phyloP scores from a whole-genome alignment of 2,113 vertebrate genomes.

The Oriolus oriolus region DNA sequence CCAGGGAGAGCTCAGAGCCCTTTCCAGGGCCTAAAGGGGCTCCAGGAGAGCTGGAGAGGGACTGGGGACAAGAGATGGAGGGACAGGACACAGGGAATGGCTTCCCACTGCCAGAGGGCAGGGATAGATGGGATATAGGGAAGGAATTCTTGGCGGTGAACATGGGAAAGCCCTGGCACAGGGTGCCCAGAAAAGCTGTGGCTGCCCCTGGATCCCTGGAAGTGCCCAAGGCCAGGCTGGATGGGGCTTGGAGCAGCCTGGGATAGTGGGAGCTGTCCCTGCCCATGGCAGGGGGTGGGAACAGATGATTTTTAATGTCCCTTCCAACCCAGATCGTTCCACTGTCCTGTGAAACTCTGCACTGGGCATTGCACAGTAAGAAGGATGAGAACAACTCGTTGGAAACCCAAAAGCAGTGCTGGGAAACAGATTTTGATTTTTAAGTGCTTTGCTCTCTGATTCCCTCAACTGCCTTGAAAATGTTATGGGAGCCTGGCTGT shows the following conservation, averaged over 20 bases:
- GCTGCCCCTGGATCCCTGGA: neutral
- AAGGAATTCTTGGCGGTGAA: rapidly evolving
- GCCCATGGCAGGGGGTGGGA: too few species aligned
- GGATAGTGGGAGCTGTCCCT: rapidly evolving
- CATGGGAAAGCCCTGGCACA: rapidly evolving
- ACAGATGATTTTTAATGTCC: rapidly evolving
- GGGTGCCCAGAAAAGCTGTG: neutral
- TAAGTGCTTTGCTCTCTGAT: neutral
- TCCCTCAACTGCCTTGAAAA: neutral
- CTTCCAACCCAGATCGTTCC: neutral
- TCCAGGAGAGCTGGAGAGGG: neutral
- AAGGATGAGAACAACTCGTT: neutral
- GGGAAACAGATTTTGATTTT: neutral
- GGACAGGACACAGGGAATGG: neutral
- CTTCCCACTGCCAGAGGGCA: neutral
- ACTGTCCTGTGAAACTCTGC: rapidly evolving
- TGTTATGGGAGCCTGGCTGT: neutral
- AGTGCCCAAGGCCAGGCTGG: neutral
- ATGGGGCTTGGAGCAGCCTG: neutral
- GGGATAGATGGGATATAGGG: neutral
- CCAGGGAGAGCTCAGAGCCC: neutral
- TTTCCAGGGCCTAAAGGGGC: rapidly evolving
- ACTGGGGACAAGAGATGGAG: neutral
- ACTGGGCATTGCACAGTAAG: too few species aligned
- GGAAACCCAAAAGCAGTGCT: neutral